Conservation (phyloP, 2,888 invertebrate species). For the Volucella inflata region DNA sequence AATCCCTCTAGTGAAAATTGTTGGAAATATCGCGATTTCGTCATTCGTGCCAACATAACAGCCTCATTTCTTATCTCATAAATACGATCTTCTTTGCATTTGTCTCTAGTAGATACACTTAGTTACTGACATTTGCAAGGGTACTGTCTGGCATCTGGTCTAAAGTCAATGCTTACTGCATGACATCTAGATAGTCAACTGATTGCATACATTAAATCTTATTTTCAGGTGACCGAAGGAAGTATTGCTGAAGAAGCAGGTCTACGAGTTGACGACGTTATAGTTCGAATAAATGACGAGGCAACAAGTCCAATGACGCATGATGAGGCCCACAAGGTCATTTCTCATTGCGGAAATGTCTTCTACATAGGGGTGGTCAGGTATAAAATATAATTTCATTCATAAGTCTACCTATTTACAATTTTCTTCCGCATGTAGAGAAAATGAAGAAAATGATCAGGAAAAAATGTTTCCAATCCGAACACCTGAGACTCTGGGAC, state of each 20-base stretch:
- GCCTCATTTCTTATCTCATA: too few relatives aligned
- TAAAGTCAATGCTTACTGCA: too few relatives aligned
- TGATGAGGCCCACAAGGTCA: slow-evolving; percentile 90
- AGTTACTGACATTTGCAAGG: too few relatives aligned
- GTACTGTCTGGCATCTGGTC: too few relatives aligned
- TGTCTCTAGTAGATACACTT: too few relatives aligned
- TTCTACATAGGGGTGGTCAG: slow-evolving; percentile 86
- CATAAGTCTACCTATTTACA: background rate
- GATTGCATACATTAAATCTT: background rate
- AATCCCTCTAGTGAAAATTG: too few relatives aligned
- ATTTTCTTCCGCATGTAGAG: slow-evolving; percentile 67
- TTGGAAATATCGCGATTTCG: too few relatives aligned
- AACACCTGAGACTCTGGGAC: background rate
- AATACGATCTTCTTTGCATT: too few relatives aligned
- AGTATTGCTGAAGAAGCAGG: slow-evolving; percentile 93
- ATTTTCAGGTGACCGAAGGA: slow-evolving; percentile 89
- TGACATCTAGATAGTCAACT: too few relatives aligned
- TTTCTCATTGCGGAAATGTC: slow-evolving; percentile 88
- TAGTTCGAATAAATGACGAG: slow-evolving; percentile 90
- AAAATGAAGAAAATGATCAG: slow-evolving; percentile 77
- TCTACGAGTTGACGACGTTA: slow-evolving; percentile 92
- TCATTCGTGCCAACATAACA: too few relatives aligned
- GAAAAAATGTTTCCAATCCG: slow-evolving; percentile 78
- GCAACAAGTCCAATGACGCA: slow-evolving; percentile 89
- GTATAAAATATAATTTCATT: background rate